Conservation (phyloP, 2,113 vertebrate species). For the Chaetura pelagica region DNA sequence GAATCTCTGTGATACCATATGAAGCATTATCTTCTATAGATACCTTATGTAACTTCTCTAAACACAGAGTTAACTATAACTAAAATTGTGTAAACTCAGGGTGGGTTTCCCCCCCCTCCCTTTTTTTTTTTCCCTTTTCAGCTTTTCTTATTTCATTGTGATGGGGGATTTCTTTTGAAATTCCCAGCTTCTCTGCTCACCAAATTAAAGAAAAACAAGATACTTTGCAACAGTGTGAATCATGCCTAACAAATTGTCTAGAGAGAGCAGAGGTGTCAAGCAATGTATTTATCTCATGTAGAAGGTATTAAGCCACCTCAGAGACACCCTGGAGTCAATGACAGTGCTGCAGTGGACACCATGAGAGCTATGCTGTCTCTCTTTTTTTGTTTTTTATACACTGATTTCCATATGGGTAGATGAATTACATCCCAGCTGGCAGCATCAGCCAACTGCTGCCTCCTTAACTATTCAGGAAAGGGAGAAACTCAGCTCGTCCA, state of each 20-base stretch:
- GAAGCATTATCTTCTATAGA: slow-evolving; percentile 8
- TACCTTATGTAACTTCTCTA: slow-evolving; percentile 31
- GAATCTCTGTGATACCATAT: not conserved
- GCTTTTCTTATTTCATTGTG: not conserved
- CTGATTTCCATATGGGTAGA: not conserved
- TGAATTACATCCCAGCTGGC: not conserved
- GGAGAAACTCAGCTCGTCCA: not conserved
- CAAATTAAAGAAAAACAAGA: not conserved
- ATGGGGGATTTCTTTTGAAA: not conserved
- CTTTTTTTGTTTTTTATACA: not conserved
- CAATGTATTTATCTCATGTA: not conserved
- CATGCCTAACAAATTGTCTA: not conserved
- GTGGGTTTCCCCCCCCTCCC: no score
- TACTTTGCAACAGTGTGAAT: not conserved
- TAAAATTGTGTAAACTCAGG: not conserved
- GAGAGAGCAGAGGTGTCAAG: not conserved
- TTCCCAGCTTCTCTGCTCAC: not conserved
- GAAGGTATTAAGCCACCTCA: not conserved
- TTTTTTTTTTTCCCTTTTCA: not conserved
- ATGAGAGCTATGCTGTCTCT: not conserved
- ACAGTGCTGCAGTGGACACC: not conserved
- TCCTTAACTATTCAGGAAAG: not conserved
- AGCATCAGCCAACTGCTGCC: not conserved
- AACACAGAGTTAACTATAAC: slow-evolving; percentile 27
- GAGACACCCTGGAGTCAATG: not conserved